Conservation (phyloP, 2,888 invertebrate genomes). For the Mystacides longicornis region DNA sequence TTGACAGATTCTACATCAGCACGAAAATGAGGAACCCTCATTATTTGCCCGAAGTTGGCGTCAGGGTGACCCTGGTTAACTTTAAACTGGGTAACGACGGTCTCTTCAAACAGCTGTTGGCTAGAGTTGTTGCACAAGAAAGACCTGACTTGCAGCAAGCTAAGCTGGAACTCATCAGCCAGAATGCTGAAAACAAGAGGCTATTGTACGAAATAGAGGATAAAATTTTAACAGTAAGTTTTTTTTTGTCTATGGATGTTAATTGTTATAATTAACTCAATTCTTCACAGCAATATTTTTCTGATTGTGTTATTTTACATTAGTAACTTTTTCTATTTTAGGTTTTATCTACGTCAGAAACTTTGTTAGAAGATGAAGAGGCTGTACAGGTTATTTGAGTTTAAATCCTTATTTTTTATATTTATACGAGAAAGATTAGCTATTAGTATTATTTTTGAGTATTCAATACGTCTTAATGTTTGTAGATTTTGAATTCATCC, state of each 20-base stretch:
- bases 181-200: conserved; percentile 78
- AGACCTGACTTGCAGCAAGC: conserved; percentile 87
- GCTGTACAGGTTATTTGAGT: conserved; percentile 70
- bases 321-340: conserved; percentile 55
- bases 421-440: too few species aligned
- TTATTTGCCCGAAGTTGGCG: conserved; percentile 88
- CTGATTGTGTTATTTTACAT: background rate
- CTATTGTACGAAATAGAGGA: conserved; percentile 83
- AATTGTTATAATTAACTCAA: background rate
- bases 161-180: conserved; percentile 78
- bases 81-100: conserved; percentile 89
- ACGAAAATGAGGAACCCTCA: conserved; percentile 91
- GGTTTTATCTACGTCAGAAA: conserved; percentile 44
- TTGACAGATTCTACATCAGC: conserved; percentile 86
- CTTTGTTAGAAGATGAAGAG: conserved; percentile 78
- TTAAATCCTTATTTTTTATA: too few species aligned
- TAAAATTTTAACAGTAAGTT: conserved; percentile 62
- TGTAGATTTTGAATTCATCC: conserved; percentile 75
- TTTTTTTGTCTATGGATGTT: background rate
- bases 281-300: conserved; percentile 5
- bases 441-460: background rate
- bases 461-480: background rate
- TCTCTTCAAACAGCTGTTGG: conserved; percentile 80
- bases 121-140: conserved; percentile 87
- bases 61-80: conserved; percentile 83